These are phyloP conservation scores for Ruditapes philippinarum DNA, from an alignment of 1,140 invertebrate genomes.

Conservation along the genomic window DNA sequence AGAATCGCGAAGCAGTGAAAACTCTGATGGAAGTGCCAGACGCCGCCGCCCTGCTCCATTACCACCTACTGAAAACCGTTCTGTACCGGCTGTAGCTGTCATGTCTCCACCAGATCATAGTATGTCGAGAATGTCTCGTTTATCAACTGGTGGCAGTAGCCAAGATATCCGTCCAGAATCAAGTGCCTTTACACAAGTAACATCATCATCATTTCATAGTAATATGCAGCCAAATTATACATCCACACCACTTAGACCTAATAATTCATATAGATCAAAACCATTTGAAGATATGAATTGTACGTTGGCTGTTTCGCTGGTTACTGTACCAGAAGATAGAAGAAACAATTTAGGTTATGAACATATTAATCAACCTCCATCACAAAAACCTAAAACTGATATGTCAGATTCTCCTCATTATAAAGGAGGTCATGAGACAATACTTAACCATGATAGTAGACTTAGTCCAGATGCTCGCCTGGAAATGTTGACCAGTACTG, in stretches of 20 bases:
- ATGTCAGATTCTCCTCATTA: slow-evolving; percentile 30
- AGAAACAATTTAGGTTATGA: slow-evolving; percentile 30
- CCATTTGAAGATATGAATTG: slow-evolving; percentile 55
- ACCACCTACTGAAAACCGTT: slow-evolving; percentile 39
- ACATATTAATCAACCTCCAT: slow-evolving; percentile 20
- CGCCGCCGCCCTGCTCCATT: slow-evolving; percentile 49
- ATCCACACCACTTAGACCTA: slow-evolving; percentile 53
- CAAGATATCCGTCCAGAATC: slow-evolving; percentile 55
- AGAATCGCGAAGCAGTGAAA: slow-evolving; percentile 62
- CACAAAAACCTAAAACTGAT: slow-evolving; percentile 19
- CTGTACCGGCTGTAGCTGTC: slow-evolving; percentile 58
- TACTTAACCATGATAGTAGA: slow-evolving; percentile 52
- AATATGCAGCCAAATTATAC: slow-evolving; percentile 65
- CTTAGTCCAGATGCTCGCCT: slow-evolving; percentile 58
- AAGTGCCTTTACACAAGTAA: slow-evolving; percentile 52
- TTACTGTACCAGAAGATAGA: not conserved
- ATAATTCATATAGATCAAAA: slow-evolving; percentile 1
- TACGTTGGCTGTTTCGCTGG: slow-evolving; percentile 34
- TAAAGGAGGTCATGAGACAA: slow-evolving; percentile 15
- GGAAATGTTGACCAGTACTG: slow-evolving; percentile 51
- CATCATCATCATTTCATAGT: slow-evolving; percentile 38
- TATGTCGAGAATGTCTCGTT: slow-evolving; percentile 55
- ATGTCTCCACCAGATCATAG: slow-evolving; percentile 49
- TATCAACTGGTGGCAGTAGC: slow-evolving; percentile 64
- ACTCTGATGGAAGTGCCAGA: slow-evolving; percentile 42